phyloP scores from a whole-genome alignment of 2,888 invertebrate genomes.

The Torymus aiolomorphi region DNA sequence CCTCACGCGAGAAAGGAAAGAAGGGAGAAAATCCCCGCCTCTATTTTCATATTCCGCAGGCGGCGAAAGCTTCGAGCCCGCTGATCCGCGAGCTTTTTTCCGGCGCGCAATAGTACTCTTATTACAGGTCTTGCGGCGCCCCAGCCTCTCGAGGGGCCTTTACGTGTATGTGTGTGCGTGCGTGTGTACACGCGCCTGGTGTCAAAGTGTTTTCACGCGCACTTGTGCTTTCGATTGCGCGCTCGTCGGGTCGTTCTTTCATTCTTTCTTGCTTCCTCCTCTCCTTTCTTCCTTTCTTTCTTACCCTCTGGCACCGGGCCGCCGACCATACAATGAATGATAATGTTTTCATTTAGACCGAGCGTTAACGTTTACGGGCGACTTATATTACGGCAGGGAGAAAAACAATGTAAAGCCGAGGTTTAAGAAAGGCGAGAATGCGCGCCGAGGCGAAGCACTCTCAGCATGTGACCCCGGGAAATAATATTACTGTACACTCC shows the following conservation, averaged over 20 bases:
- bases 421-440: slow-evolving; percentile 10
- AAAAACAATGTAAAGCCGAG: slow-evolving; percentile 39
- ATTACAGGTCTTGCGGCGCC: slow-evolving; percentile 24
- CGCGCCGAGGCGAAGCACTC: background rate
- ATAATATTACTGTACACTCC: too few species aligned
- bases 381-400: slow-evolving; percentile 28
- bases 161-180: background rate
- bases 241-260: background rate
- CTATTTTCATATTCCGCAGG: slow-evolving; percentile 44
- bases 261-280: background rate
- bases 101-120: slow-evolving; percentile 25
- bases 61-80: slow-evolving; percentile 24
- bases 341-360: slow-evolving; percentile 52
- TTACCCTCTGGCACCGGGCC: background rate
- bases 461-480: background rate
- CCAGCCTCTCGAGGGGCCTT: background rate
- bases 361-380: slow-evolving; percentile 46
- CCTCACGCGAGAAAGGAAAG: slow-evolving; percentile 1
- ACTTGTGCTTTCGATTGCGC: slow-evolving; percentile 42
- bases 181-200: background rate
- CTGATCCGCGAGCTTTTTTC: slow-evolving; percentile 37
- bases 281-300: background rate
- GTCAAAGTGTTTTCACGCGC: slow-evolving; percentile 37
- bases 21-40: slow-evolving; percentile 31
- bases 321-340: slow-evolving; percentile 31